A percentile compares a stretch with the other conserved stretches of the same genome.
These are phyloP conservation scores for Amniataba percoides DNA, from an alignment of 2,797 vertebrate species.

Conservation along the genomic window DNA sequence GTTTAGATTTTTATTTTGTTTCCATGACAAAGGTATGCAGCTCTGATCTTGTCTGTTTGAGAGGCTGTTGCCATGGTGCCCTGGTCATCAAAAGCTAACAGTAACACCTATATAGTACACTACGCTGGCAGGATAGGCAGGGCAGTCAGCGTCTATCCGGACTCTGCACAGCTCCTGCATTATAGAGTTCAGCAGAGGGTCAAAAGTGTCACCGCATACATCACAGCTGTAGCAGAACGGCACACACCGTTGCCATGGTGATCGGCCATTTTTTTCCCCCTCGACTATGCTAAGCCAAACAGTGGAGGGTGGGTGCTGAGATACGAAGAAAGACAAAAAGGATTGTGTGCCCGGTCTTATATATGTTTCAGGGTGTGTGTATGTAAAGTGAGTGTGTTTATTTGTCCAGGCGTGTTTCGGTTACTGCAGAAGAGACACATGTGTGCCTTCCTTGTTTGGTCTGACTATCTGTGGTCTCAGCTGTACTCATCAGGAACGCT, in stretches of 20 bases:
- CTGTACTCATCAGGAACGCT: slow-evolving; percentile 68
- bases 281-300: slow-evolving; percentile 79
- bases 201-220: slow-evolving; percentile 85
- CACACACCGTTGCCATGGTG: slow-evolving; percentile 82
- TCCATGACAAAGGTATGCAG: slow-evolving; percentile 32
- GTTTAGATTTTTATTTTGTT: slow-evolving; percentile 37
- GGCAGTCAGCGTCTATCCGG: slow-evolving; percentile 43
- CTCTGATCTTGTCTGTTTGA: slow-evolving; percentile 16
- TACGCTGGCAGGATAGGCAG: slow-evolving; percentile 41
- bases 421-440: slow-evolving; percentile 30
- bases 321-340: slow-evolving; percentile 73
- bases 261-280: slow-evolving; percentile 72
- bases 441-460: slow-evolving; percentile 71
- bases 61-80: slow-evolving; percentile 45
- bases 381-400: slow-evolving; percentile 66
- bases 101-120: slow-evolving; percentile 19
- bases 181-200: slow-evolving; percentile 81
- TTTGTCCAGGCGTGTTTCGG: slow-evolving; percentile 62
- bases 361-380: slow-evolving; percentile 40
- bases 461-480: slow-evolving; percentile 78
- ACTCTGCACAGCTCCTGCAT: slow-evolving; percentile 66
- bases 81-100: slow-evolving; percentile 29
- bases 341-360: slow-evolving; percentile 60
- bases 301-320: slow-evolving; percentile 74
- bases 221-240: slow-evolving; percentile 85